phyloP scores from a whole-genome alignment of 2,888 invertebrate species.

The Exocentrus adspersus region DNA sequence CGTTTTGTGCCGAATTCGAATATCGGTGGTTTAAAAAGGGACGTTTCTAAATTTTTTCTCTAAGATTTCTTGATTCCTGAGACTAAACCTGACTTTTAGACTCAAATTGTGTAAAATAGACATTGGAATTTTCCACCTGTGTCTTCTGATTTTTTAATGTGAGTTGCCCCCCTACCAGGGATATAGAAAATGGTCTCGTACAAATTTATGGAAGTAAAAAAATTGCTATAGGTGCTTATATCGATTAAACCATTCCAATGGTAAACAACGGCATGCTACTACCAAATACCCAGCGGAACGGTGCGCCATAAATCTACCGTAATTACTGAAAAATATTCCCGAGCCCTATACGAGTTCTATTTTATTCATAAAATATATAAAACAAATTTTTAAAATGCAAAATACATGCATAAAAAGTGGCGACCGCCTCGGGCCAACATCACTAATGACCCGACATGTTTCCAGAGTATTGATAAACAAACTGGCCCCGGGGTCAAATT shows the following conservation, averaged over 20 bases:
- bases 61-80: no score
- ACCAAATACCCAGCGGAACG: neutral
- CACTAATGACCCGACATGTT: conserved; percentile 57
- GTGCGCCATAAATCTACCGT: neutral
- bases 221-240: no score
- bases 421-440: conserved; percentile 47
- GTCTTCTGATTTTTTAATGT: no score
- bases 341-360: conserved; percentile 21
- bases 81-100: no score
- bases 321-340: conserved; percentile 3
- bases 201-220: no score
- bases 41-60: no score
- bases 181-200: no score
- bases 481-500: conserved; percentile 57
- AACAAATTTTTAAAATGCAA: conserved; percentile 45
- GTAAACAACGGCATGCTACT: neutral
- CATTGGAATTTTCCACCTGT: no score
- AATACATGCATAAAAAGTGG: conserved; percentile 50
- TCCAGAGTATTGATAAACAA: conserved; percentile 58
- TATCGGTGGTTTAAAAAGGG: no score
- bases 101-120: no score
- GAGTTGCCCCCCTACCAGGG: no score
- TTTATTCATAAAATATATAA: conserved; percentile 41
- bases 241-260: neutral
- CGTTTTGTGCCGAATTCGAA: no score